Conservation (phyloP, 1,140 invertebrate genomes). For the Drosophila nebulosa region DNA sequence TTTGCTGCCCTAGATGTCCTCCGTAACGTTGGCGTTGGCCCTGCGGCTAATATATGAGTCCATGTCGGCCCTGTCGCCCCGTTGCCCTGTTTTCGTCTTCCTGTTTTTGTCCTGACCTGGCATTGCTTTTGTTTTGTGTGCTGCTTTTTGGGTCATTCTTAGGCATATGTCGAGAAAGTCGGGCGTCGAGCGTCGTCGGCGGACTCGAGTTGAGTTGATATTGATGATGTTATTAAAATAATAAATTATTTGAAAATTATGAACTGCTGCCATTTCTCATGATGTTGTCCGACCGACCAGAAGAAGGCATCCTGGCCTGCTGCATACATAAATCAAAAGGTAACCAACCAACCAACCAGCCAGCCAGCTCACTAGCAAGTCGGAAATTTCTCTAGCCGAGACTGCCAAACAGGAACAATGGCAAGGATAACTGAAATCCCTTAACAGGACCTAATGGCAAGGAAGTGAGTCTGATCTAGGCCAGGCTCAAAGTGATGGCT, state of each 20-base stretch:
- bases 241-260: slow-evolving; percentile 80
- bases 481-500: too few species aligned
- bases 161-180: slow-evolving; percentile 40
- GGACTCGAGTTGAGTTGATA: slow-evolving; percentile 62
- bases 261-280: slow-evolving; percentile 77
- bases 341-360: too few species aligned
- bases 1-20: slow-evolving; percentile 61
- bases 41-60: slow-evolving; percentile 76
- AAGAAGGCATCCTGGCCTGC: slow-evolving; percentile 11
- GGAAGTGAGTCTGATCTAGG: neutral
- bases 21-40: slow-evolving; percentile 57
- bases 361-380: slow-evolving; percentile 3
- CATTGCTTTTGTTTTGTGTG: slow-evolving; percentile 54
- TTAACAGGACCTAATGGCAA: neutral
- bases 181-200: neutral
- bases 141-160: slow-evolving; percentile 44
- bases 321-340: slow-evolving; percentile 59
- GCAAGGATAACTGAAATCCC: slow-evolving; percentile 9
- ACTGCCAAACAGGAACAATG: neutral
- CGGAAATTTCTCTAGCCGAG: slow-evolving; percentile 21
- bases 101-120: slow-evolving; percentile 45
- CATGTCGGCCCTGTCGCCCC: slow-evolving; percentile 39
- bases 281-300: slow-evolving; percentile 39
- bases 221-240: slow-evolving; percentile 80
- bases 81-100: too few species aligned